A percentile compares a stretch with the other conserved stretches of the same genome.
These are phyloP conservation scores for Taeniopygia guttata DNA, from an alignment of 2,797 vertebrate species.

Conservation along the genomic window DNA sequence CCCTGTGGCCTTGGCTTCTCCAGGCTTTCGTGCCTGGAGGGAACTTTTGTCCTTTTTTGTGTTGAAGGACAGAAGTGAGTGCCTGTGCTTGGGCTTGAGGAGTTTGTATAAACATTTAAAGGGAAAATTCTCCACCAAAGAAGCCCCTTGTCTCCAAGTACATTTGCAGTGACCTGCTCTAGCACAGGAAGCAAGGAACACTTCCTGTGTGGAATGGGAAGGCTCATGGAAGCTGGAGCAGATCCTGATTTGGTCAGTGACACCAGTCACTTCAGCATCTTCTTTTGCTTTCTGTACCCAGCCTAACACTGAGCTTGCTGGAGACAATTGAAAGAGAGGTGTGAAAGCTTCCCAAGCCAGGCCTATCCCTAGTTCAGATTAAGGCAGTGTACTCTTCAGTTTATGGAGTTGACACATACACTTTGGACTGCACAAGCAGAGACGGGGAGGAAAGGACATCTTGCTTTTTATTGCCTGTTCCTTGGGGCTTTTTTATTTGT, in stretches of 20 bases:
- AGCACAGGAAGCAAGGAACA: background rate
- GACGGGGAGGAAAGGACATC: background rate
- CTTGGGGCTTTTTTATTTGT: background rate
- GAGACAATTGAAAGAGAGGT: background rate
- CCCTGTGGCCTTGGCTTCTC: background rate
- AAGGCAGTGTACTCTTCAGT: background rate
- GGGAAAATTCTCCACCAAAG: background rate
- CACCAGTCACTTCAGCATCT: background rate
- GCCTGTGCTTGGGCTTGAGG: background rate
- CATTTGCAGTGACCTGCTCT: background rate
- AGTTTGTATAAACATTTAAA: background rate
- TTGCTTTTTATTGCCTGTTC: background rate
- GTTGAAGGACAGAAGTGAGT: background rate
- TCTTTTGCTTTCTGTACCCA: background rate
- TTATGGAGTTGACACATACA: background rate
- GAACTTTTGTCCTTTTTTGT: accelerated
- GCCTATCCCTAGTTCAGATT: background rate
- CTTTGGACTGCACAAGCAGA: background rate
- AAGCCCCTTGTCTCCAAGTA: background rate
- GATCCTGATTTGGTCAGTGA: background rate
- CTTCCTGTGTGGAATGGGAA: background rate
- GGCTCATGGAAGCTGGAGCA: background rate
- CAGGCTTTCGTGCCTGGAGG: background rate
- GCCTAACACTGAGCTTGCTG: background rate
- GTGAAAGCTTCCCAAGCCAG: background rate